Conservation (phyloP, 1,140 invertebrate genomes). For the Drosophila rhopaloa region DNA sequence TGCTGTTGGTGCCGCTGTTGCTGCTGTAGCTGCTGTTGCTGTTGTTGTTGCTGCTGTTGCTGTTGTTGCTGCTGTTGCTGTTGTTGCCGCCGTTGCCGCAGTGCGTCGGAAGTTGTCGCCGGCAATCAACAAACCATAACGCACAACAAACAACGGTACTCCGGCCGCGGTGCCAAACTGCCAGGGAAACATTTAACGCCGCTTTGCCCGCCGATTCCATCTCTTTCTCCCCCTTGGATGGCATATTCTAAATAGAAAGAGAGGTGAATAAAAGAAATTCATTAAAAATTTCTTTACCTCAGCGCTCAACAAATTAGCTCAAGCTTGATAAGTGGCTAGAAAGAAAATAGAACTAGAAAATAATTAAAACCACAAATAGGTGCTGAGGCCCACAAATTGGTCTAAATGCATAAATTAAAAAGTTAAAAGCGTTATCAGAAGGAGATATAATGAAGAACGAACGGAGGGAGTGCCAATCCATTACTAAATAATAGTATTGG, state of each 20-base stretch:
- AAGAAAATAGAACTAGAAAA: constrained; percentile 14
- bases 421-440: not conserved
- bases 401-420: constrained; percentile 49
- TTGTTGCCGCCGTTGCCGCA: constrained; percentile 29
- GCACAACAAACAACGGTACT: constrained; percentile 74
- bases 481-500: not conserved
- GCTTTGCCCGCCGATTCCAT: constrained; percentile 33
- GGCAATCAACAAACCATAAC: constrained; percentile 80
- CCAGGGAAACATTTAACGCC: constrained; percentile 70
- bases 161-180: constrained; percentile 3
- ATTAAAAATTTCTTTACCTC: constrained; percentile 58
- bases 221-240: constrained; percentile 9
- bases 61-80: constrained; percentile 19
- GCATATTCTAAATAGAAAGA: constrained; percentile 48
- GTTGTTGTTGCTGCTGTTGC: constrained; percentile 8
- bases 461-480: not conserved
- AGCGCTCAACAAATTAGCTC: constrained; percentile 63
- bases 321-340: constrained; percentile 36
- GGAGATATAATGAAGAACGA: not conserved
- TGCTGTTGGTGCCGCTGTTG: not conserved
- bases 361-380: constrained; percentile 39
- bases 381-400: constrained; percentile 3
- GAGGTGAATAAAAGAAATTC: constrained; percentile 50
- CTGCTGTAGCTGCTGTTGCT: not conserved
- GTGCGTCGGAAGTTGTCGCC: constrained; percentile 79